Conservation (phyloP, 1,140 invertebrate species). For the roundworm (Caenorhabditis elegans) region DNA sequence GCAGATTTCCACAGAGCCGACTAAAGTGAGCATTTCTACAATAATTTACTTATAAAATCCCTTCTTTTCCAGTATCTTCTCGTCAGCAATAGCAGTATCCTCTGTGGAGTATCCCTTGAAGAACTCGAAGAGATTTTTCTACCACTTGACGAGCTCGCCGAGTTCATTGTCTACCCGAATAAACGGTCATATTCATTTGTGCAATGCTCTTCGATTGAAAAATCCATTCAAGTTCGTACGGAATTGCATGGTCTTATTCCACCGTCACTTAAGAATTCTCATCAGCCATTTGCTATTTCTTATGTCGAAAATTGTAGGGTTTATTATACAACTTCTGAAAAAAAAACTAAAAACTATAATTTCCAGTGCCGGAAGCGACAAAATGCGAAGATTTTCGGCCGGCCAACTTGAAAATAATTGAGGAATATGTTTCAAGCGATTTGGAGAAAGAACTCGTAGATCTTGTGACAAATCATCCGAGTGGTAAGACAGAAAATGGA, state of each 20-base stretch:
- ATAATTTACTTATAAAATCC: neutral
- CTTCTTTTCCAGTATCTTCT: slow-evolving; percentile 37
- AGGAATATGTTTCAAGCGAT: slow-evolving; percentile 36
- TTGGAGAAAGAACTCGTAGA: slow-evolving; percentile 25
- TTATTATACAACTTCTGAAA: too few relatives aligned
- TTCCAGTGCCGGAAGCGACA: slow-evolving; percentile 40
- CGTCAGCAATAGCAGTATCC: slow-evolving; percentile 45
- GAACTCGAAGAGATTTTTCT: slow-evolving; percentile 43
- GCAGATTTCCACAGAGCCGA: slow-evolving; percentile 23
- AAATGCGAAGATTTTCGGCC: slow-evolving; percentile 18
- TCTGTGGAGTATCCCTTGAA: slow-evolving; percentile 44
- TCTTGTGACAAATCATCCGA: slow-evolving; percentile 18
- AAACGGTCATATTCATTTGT: slow-evolving; percentile 48
- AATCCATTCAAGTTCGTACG: neutral
- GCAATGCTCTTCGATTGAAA: slow-evolving; percentile 38
- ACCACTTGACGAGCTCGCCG: slow-evolving; percentile 8
- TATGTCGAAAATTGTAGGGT: slow-evolving; percentile 71
- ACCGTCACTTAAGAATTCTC: slow-evolving; percentile 67
- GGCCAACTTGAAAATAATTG: slow-evolving; percentile 26
- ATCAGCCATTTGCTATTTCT: slow-evolving; percentile 72
- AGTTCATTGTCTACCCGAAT: slow-evolving; percentile 43
- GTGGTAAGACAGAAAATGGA: slow-evolving; percentile 7
- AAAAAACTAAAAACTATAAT: too few relatives aligned
- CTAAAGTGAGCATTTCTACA: slow-evolving; percentile 2
- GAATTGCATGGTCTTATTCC: slow-evolving; percentile 43